These are phyloP conservation scores for Tokudaia tokunoshimensis DNA, from an alignment of 2,797 vertebrate genomes.

Conservation along the genomic window DNA sequence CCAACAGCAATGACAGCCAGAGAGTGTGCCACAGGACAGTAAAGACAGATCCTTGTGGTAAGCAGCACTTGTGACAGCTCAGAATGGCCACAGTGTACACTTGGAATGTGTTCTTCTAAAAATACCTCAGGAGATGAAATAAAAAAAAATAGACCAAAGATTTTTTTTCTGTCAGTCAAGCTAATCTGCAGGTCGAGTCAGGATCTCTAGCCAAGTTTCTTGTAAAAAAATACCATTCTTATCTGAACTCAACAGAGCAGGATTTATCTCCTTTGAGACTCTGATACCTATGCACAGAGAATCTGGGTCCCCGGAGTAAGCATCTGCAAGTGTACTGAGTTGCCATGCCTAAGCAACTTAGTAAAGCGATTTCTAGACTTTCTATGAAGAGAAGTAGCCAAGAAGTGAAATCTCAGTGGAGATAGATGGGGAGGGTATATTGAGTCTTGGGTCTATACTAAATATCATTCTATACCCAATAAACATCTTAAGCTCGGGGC, in stretches of 20 bases:
- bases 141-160: not conserved
- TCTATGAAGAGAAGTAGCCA: not conserved
- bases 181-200: not conserved
- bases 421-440: not conserved
- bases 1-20: not conserved
- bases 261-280: not conserved
- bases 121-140: not conserved
- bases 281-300: not conserved
- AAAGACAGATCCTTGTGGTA: not conserved
- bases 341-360: not conserved
- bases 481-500: not conserved
- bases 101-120: not conserved
- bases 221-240: slow-evolving; percentile 5
- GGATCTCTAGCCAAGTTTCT: not conserved
- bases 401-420: not conserved
- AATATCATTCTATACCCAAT: not conserved
- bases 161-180: not conserved
- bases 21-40: not conserved
- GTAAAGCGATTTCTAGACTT: slow-evolving; percentile 19
- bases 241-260: not conserved
- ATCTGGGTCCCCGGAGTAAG: not conserved
- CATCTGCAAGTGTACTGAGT: not conserved
- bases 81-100: not conserved
- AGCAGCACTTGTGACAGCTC: not conserved
- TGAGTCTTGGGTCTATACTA: not conserved